These are phyloP conservation scores for Thysanoteuthis rhombus DNA, from an alignment of 2,888 invertebrate species.

Conservation along the genomic window DNA sequence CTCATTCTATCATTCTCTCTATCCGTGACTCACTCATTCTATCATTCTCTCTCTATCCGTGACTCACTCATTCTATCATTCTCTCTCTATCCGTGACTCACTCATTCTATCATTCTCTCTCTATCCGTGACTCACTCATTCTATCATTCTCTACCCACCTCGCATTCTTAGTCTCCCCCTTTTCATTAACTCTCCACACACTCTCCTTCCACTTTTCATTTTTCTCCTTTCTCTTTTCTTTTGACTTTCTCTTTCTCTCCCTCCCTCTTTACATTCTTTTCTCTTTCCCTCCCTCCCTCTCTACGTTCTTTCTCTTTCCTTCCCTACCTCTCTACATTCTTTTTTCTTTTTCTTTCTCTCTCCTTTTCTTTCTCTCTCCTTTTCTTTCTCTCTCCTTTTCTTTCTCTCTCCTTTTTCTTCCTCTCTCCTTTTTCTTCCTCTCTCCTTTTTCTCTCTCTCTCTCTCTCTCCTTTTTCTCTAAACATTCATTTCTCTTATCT, in stretches of 20 bases:
- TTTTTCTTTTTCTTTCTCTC: not conserved
- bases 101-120: not conserved
- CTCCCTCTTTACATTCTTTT: not conserved
- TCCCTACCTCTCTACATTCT: not conserved
- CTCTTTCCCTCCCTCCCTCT: fast-evolving
- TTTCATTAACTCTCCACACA: not conserved
- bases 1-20: too few relatives aligned
- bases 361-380: not conserved
- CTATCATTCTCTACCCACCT: not conserved
- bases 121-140: not conserved
- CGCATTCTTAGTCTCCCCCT: not conserved
- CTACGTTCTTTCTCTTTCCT: not conserved
- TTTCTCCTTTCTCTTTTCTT: not conserved
- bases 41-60: too few relatives aligned
- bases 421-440: not conserved
- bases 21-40: too few relatives aligned
- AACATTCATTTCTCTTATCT: not conserved
- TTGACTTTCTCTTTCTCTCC: not conserved
- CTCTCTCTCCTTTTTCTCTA: not conserved
- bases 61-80: too few relatives aligned
- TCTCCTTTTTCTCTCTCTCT: too few relatives aligned
- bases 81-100: too few relatives aligned
- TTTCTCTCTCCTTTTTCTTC: not conserved
- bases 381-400: not conserved
- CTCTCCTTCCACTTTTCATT: not conserved